These are phyloP conservation scores for Trogon surrucura DNA, from an alignment of 2,113 vertebrate genomes.

Conservation along the genomic window DNA sequence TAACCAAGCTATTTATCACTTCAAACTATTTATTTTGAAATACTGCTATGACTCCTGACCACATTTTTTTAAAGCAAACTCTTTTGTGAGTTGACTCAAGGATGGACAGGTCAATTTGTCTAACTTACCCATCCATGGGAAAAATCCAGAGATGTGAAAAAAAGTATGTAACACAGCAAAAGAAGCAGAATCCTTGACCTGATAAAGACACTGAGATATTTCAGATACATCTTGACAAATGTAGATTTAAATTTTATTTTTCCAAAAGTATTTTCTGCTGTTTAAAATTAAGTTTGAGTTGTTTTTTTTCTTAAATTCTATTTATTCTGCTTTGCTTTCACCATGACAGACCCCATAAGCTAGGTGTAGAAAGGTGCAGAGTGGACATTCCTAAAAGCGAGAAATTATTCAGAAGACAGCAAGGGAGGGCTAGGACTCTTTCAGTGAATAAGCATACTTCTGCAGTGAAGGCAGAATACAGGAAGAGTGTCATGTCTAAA, in stretches of 20 bases:
- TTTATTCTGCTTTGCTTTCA: neutral
- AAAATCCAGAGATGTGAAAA: neutral
- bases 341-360: neutral
- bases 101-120: neutral
- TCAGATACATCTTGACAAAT: neutral
- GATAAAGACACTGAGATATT: neutral
- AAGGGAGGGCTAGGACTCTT: neutral
- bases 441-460: neutral
- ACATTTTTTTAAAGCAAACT: neutral
- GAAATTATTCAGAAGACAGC: neutral
- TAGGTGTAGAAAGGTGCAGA: neutral
- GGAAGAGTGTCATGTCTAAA: neutral
- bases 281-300: neutral
- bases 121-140: neutral
- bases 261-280: neutral
- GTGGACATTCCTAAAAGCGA: neutral
- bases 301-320: neutral
- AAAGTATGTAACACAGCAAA: neutral
- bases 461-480: neutral
- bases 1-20: neutral
- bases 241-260: neutral
- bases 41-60: neutral
- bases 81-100: neutral
- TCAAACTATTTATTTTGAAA: neutral
- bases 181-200: neutral